Evolutionary conservation across 2,888 invertebrate genomes (phyloP), one percentile per base, ranked within the genome.

Genomic region (Mylabris sibirica): DNA sequence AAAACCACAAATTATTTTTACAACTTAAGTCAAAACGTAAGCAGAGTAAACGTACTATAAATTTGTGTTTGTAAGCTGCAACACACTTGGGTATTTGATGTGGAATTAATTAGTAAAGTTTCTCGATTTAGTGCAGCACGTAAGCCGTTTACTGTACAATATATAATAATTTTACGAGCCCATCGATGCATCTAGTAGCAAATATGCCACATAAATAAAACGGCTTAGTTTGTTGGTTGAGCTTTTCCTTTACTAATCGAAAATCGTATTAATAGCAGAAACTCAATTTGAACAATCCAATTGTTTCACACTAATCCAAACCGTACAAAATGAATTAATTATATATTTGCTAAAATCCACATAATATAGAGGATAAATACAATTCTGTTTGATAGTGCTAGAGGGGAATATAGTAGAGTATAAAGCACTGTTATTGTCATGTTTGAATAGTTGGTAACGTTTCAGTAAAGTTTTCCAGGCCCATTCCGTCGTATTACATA

Each of bases 91-190:
- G 24, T 24, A 57, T 57, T 57, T 24, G 24, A 57, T 57, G 11
- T 11, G 3, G 57, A 57, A 57, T 57, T 57, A 57, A 57, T 57
- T 57, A 57, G 24, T 14, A 57, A 57, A 57, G 57, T 57, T 57
- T 57, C 57, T 24, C 57, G 11, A 57, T 57, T 57, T 57, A 24
- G 14, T 57, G 57, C 57, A 57, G 24, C 57, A 57, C 57, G 24
- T 57, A 57, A 57, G 22, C 24, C 24, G 57, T 57, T 57, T 57
- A 24, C 5, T 57, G 24, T 24, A 57, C 20, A 14, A 57, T 57
- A 8, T 11, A 22, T 57, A 57, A 12, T 24, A 24, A 24, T 24
- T 57, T 24, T 57, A 57, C 12, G 5, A 17, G 1, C 11, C 3
- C 12, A 12, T 24, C 0, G 57, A 1, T 57, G 57, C 57, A 57